Conservation (phyloP, 2,888 invertebrate genomes). For the Drosophila mettleri region DNA sequence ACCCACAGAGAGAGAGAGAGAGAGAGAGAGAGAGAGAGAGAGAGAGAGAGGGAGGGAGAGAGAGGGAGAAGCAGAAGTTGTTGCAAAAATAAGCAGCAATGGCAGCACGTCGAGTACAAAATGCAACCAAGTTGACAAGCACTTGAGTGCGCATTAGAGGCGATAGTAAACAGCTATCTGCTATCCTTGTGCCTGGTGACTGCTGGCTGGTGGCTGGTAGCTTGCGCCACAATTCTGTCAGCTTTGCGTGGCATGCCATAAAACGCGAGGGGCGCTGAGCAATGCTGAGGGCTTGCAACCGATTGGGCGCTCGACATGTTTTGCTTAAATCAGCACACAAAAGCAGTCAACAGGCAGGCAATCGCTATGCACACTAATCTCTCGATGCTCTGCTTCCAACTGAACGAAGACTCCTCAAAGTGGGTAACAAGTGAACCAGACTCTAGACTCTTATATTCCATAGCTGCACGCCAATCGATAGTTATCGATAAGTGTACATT, state of each 20-base stretch:
- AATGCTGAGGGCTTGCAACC: background rate
- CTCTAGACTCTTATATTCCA: no score
- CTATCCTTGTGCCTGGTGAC: constrained; percentile 6
- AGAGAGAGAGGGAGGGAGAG: background rate
- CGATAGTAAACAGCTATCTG: constrained; percentile 55
- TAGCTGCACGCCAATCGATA: background rate
- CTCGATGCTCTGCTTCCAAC: constrained; percentile 9
- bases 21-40: background rate
- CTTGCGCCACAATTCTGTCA: constrained; percentile 1
- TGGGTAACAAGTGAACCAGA: background rate
- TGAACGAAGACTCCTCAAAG: background rate
- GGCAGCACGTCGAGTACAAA: constrained; percentile 17
- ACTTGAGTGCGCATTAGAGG: constrained; percentile 73
- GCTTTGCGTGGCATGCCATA: constrained; percentile 7
- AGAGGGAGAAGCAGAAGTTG: background rate
- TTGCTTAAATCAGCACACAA: constrained; percentile 30
- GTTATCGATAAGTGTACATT: background rate
- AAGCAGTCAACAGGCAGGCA: constrained; percentile 22
- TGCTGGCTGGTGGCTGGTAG: background rate
- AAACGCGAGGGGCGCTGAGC: background rate
- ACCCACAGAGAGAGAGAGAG: no score
- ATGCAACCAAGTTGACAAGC: constrained; percentile 65
- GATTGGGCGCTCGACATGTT: constrained; percentile 19
- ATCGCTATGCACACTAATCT: constrained; percentile 9
- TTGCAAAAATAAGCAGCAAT: constrained; percentile 8